Evolutionary conservation across 2,797 vertebrate species (phyloP).

Genomic region (Spinibarbus caldwelli): DNA sequence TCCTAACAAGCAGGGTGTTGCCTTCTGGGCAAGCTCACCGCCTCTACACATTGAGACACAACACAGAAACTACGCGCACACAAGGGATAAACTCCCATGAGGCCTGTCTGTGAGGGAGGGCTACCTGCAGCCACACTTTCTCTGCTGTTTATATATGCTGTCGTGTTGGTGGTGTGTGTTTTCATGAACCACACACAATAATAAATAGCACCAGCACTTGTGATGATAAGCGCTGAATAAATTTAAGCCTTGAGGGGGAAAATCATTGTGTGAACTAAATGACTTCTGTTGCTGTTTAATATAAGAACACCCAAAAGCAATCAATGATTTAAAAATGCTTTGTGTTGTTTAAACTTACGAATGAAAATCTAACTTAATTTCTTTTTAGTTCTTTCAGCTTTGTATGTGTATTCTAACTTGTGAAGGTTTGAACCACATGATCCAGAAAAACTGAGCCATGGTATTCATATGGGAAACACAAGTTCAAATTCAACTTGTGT

Average conservation of each 20-base stretch:
- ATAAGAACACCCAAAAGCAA: slow-evolving; percentile 34
- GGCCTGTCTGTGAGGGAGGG: slow-evolving; percentile 61
- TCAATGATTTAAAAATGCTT: slow-evolving; percentile 15
- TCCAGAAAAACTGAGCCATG: too few species aligned
- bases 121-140: slow-evolving; percentile 46
- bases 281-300: slow-evolving; percentile 15
- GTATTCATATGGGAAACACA: too few species aligned
- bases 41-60: slow-evolving; percentile 28
- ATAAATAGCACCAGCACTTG: slow-evolving; percentile 41
- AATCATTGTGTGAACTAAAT: slow-evolving; percentile 33
- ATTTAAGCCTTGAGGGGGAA: slow-evolving; percentile 23
- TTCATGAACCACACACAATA: slow-evolving; percentile 42
- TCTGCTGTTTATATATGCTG: slow-evolving; percentile 32
- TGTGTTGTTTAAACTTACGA: slow-evolving; percentile 2
- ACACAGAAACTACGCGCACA: slow-evolving; percentile 56
- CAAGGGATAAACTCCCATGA: slow-evolving; percentile 71
- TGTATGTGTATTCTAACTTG: slow-evolving; percentile 1
- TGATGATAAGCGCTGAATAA: slow-evolving; percentile 45
- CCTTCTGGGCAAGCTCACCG: slow-evolving; percentile 28
- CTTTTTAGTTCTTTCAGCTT: neutral
- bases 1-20: slow-evolving; percentile 76
- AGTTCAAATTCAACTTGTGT: neutral
- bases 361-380: neutral
- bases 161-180: slow-evolving; percentile 34
- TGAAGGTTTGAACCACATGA: neutral